phyloP scores from a whole-genome alignment of 2,113 vertebrate genomes.

The Pluvianellus socialis region DNA sequence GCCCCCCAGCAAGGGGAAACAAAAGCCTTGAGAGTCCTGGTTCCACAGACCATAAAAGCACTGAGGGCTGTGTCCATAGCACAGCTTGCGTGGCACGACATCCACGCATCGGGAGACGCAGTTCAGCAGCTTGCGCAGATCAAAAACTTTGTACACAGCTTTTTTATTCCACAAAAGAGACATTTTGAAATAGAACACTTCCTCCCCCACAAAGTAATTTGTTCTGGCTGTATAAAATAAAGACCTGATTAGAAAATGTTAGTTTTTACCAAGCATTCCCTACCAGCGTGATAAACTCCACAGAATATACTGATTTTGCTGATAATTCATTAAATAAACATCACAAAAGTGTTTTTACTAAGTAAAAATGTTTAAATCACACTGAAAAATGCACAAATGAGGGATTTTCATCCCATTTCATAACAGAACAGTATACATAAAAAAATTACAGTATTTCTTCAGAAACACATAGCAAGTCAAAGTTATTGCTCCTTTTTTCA shows the following conservation, averaged over 20 bases:
- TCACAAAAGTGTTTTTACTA: background rate
- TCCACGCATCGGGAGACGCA: fast-evolving
- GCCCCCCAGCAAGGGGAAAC: background rate
- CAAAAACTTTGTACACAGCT: background rate
- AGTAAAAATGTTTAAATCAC: background rate
- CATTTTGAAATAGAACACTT: background rate
- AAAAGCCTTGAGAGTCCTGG: background rate
- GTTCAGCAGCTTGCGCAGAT: background rate
- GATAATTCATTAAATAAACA: background rate
- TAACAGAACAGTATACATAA: background rate
- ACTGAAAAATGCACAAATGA: background rate
- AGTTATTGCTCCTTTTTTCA: background rate
- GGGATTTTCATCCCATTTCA: background rate
- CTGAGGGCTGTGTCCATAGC: fast-evolving
- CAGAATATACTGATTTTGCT: background rate
- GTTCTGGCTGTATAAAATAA: background rate
- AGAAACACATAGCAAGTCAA: background rate
- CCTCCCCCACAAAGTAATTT: background rate
- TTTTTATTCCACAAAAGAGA: background rate
- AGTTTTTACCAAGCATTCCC: background rate
- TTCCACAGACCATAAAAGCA: background rate
- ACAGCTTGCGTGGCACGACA: background rate
- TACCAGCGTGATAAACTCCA: background rate
- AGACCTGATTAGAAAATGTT: background rate
- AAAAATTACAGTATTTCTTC: background rate